Conservation (phyloP, 2,888 invertebrate species). For the Enchytraeus crypticus region DNA sequence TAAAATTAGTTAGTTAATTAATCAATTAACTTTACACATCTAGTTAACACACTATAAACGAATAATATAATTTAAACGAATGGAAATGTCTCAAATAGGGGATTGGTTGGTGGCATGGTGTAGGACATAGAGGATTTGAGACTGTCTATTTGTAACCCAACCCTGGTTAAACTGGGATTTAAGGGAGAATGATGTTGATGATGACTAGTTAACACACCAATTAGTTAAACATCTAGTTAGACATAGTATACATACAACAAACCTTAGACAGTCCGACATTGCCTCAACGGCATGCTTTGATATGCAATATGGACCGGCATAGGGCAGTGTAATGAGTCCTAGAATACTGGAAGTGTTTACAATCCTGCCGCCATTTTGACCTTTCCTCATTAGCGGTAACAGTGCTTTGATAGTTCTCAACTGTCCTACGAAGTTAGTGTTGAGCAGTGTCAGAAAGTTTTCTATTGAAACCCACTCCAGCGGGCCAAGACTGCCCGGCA, state of each 20-base stretch:
- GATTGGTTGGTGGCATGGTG: too few relatives aligned
- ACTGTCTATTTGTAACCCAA: too few relatives aligned
- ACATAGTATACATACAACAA: too few relatives aligned
- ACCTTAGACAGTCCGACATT: constrained; percentile 37
- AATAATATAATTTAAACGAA: too few relatives aligned
- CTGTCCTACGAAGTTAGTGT: constrained; percentile 41
- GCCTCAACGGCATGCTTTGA: constrained; percentile 42
- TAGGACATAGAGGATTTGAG: too few relatives aligned
- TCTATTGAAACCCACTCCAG: constrained; percentile 40
- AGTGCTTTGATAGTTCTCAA: constrained; percentile 36
- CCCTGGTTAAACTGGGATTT: too few relatives aligned
- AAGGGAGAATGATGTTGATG: too few relatives aligned
- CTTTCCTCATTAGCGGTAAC: constrained; percentile 36
- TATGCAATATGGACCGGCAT: constrained; percentile 39
- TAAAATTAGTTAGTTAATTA: not conserved
- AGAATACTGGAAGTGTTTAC: constrained; percentile 43
- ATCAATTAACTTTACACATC: not conserved
- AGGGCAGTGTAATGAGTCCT: constrained; percentile 39
- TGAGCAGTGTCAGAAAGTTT: constrained; percentile 34
- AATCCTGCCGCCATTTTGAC: constrained; percentile 39
- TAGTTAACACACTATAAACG: not conserved
- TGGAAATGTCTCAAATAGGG: too few relatives aligned
- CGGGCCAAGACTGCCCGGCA: constrained; percentile 37
- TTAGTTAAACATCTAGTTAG: too few relatives aligned
- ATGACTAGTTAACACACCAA: too few relatives aligned